A percentile compares a stretch with the other conserved stretches of the same genome.
Evolutionary conservation across 2,113 vertebrate species (phyloP).

Genomic region (Artemisiospiza belli): DNA sequence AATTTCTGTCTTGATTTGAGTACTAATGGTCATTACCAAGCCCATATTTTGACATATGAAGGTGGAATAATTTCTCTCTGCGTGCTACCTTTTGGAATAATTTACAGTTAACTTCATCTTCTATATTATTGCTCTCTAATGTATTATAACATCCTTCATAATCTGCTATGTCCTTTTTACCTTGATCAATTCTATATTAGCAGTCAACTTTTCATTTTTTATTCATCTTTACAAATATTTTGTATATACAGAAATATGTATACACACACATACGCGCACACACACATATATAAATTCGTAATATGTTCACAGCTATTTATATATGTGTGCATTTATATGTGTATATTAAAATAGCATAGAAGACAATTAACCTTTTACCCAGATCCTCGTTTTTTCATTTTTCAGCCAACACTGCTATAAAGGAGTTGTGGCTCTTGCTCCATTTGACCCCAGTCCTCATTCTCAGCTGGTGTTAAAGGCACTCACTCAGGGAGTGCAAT

Average conservation of each 20-base stretch:
- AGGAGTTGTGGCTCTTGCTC: not conserved
- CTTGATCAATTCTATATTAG: not conserved
- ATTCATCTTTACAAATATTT: not conserved
- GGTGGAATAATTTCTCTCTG: not conserved
- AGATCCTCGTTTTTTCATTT: not conserved
- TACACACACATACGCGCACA: not conserved
- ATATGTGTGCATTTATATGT: not conserved
- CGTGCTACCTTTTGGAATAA: not conserved
- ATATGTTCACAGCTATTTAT: not conserved
- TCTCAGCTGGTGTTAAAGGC: not conserved
- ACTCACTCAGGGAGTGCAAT: not conserved
- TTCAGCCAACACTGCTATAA: not conserved
- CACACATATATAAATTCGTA: not conserved
- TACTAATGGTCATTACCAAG: not conserved
- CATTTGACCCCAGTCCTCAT: not conserved
- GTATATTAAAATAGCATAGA: not conserved
- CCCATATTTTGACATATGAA: not conserved
- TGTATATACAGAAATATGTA: not conserved
- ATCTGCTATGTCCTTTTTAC: not conserved
- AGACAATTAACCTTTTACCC: not conserved
- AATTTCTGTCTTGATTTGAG: not conserved
- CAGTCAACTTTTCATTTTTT: not conserved
- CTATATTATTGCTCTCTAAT: not conserved
- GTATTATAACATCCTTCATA: not conserved
- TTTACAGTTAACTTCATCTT: not conserved